phyloP scores from a whole-genome alignment of 1,140 invertebrate species.

The Sycobia sp. region DNA sequence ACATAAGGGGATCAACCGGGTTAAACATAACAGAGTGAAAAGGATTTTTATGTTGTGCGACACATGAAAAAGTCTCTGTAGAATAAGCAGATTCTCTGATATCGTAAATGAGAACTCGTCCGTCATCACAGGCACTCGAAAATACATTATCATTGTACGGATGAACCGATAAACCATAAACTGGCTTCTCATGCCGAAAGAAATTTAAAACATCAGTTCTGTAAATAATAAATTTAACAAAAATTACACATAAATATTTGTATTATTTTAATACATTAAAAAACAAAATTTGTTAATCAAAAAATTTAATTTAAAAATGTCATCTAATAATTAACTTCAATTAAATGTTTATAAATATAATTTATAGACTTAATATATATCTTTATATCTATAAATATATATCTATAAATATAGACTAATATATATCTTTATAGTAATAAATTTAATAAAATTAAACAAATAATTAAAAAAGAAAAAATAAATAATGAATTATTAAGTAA shows the following conservation, averaged over 20 bases:
- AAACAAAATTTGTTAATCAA: too few species aligned
- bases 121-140: conserved; percentile 89
- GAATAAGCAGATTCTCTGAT: conserved; percentile 68
- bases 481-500: not conserved
- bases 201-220: conserved; percentile 76
- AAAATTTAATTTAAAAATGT: too few species aligned
- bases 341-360: not conserved
- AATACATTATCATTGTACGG: conserved; percentile 83
- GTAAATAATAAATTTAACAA: conserved; percentile 32
- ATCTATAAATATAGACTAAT: too few species aligned
- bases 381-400: not conserved
- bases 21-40: conserved; percentile 93
- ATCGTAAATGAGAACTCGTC: conserved; percentile 84
- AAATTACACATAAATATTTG: not conserved
- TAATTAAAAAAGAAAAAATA: not conserved
- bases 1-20: conserved; percentile 77
- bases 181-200: conserved; percentile 84
- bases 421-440: not conserved
- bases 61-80: conserved; percentile 67
- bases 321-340: not conserved
- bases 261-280: too few species aligned
- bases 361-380: not conserved
- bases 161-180: conserved; percentile 86
- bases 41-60: conserved; percentile 72
- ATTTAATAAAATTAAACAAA: conserved; percentile 42